A percentile compares a stretch with the other conserved stretches of the same genome.
These are phyloP conservation scores for Neotoma lepida DNA, from an alignment of 2,113 vertebrate species.

Conservation along the genomic window DNA sequence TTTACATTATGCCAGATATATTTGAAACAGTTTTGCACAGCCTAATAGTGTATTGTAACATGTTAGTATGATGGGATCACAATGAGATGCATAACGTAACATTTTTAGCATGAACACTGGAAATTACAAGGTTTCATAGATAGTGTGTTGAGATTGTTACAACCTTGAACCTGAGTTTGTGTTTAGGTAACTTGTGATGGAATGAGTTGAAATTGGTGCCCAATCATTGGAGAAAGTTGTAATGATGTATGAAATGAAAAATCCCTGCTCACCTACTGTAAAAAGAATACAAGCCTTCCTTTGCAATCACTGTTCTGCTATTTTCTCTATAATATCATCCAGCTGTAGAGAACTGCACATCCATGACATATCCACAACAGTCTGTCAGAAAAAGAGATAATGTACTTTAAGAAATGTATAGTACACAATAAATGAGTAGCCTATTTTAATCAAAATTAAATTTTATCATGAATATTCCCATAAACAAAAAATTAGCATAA, in stretches of 20 bases:
- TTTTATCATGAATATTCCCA: not conserved
- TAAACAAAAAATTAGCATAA: not conserved
- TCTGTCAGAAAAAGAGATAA: not conserved
- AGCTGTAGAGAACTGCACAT: not conserved
- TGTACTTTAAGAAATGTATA: not conserved
- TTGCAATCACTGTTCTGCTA: slow-evolving; percentile 18
- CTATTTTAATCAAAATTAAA: not conserved
- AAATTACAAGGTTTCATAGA: slow-evolving; percentile 61
- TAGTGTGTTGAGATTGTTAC: slow-evolving; percentile 26
- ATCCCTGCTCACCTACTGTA: not conserved
- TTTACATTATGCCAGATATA: slow-evolving; percentile 61
- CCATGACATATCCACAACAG: not conserved
- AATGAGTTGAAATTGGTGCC: slow-evolving; percentile 50
- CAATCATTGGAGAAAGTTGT: slow-evolving; percentile 60
- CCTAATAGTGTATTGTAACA: not conserved
- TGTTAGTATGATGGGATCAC: not conserved
- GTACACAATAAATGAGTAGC: not conserved
- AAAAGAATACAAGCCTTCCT: slow-evolving; percentile 11
- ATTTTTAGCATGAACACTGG: slow-evolving; percentile 50
- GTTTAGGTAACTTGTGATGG: slow-evolving; percentile 58
- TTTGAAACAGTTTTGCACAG: slow-evolving; percentile 62
- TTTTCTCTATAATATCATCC: slow-evolving; percentile 31
- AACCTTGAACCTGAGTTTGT: slow-evolving; percentile 32
- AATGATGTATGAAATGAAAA: slow-evolving; percentile 77
- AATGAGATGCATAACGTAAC: slow-evolving; percentile 22